Base-by-base conservation (phyloP, 2,888 invertebrate genomes). In the Cephus pulcher region DNA sequence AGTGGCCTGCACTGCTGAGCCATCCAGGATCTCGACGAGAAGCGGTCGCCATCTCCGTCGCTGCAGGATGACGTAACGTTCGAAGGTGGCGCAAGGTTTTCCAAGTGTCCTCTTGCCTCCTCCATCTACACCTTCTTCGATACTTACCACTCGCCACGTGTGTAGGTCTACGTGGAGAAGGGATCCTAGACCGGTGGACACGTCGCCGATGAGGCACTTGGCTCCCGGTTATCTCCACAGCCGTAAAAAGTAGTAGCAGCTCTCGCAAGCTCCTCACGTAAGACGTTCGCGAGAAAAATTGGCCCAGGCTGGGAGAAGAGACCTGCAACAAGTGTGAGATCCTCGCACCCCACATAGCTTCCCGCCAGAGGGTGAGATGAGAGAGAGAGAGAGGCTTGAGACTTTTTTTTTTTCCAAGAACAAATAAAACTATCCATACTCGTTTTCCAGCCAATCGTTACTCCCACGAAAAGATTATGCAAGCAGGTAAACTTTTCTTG, bases 51-150 rank as follows among this genome's bases (percentile, higher is more conserved):
- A 9, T 23, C 56, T 56, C 56, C 56, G 56, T 56, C 71, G 33
- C 33, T 34, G 32, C 32, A 34, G 12, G 80, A 82, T 83, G 82
- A 81, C 82, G 82, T 81, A 82, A 84, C 78, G 73, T 73, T 81
- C 80, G 83, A 71, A 71, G 71, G 56, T 56, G 56, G 23, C 56
- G 56, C 56, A 56, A 56, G 56, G 23, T 56, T 56, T 56, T 56
- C 23, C 56, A 56, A 56, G 56, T 56, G 23, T 56, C 23, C 9
- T 56, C 56, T 56, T 56, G 9, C 23, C 9, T 23, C 23, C 23
- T 56, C 23, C 23, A 56, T 56, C 2, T 9, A 1, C 56, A 56
- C 23, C 56, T 56, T 23, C 23, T 56, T 56, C 23, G 56, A 56
- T 23, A 56, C 0, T 56, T 56, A 56, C 23, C 23, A 56, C 56